These are phyloP conservation scores for Paramisgurnus dabryanus DNA, from an alignment of 2,113 vertebrate genomes.

Conservation along the genomic window DNA sequence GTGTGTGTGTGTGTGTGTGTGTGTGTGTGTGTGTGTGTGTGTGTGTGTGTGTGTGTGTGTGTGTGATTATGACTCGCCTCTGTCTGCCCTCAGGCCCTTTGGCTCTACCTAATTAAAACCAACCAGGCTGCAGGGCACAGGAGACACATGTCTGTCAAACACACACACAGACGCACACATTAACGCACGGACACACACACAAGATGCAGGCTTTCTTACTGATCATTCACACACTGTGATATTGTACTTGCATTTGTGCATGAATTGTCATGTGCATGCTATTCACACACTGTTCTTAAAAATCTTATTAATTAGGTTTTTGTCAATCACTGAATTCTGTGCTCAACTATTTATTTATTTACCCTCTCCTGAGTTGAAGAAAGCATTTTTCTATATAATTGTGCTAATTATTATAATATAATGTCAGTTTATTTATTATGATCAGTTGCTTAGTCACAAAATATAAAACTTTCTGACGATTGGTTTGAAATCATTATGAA, in stretches of 20 bases:
- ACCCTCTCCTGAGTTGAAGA: too few species aligned
- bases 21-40: neutral
- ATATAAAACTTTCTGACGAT: too few species aligned
- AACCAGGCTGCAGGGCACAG: slow-evolving; percentile 82
- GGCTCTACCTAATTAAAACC: slow-evolving; percentile 85
- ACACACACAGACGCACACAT: slow-evolving; percentile 39
- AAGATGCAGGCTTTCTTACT: slow-evolving; percentile 55
- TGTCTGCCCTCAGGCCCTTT: slow-evolving; percentile 75
- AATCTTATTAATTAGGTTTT: too few species aligned
- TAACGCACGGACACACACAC: slow-evolving; percentile 48
- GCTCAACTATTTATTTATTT: too few species aligned
- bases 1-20: too few species aligned
- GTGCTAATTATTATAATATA: too few species aligned
- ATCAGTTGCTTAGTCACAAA: too few species aligned
- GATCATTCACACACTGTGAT: slow-evolving; percentile 42
- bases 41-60: slow-evolving; percentile 52
- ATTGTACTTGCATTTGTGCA: slow-evolving; percentile 39
- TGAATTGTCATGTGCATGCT: slow-evolving; percentile 58
- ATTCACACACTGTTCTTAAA: neutral
- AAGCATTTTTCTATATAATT: too few species aligned
- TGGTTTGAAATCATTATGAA: too few species aligned
- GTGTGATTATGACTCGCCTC: slow-evolving; percentile 64
- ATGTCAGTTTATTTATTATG: too few species aligned
- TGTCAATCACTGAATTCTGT: too few species aligned
- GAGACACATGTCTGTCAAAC: slow-evolving; percentile 82